Evolutionary conservation across 2,113 vertebrate species (phyloP), one percentile per base, ranked within the genome.

Genomic region (Rhineura floridana): DNA sequence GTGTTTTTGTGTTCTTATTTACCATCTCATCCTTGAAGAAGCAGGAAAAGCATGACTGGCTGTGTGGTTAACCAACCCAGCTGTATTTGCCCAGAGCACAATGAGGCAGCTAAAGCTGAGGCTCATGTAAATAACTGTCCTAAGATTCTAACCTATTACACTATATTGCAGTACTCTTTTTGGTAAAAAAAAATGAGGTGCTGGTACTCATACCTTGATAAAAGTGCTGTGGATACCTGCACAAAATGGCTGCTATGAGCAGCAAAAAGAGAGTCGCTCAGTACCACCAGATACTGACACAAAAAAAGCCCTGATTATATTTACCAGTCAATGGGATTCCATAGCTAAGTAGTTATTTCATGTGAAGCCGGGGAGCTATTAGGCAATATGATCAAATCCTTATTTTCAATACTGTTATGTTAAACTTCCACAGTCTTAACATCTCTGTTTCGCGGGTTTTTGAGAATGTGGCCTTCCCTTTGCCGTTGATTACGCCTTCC

Each of bases 11-110:
- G 52, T 67, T 21, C 52, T 13, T 46, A 63, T 9, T 59, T 33
- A 3, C 0, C 1, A 23, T 33, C 52, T 52, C 25, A 55, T 73
- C 82, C 81, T 72, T 69, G 46, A 2, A 90, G 65, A 59, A 87
- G 30, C 59, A 23, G 3, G 17, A 67, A 83, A 2, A 88, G 2
- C 8, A 62, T 3, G 42, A 21, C 81, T 86, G 87, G 48, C 85
- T 84, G 19, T 75, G 73, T 5, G 65, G 17, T 90, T 89, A 80
- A 91, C 90, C 85, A 62, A 72, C 44, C 39, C 48, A 84, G 67
- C 21, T 84, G 55, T 67, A 85, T 83, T 72, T 88, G 79, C 88
- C 90, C 83, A 84, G 46, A 90, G 23, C n/a, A 87, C 62, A 85
- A 0, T 25, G 69, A 15, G 0, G 0, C 62, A 79, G n/a, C 36